These are phyloP conservation scores for Hyperoplus lanceolatus DNA, from an alignment of 2,797 vertebrate species.

Conservation along the genomic window DNA sequence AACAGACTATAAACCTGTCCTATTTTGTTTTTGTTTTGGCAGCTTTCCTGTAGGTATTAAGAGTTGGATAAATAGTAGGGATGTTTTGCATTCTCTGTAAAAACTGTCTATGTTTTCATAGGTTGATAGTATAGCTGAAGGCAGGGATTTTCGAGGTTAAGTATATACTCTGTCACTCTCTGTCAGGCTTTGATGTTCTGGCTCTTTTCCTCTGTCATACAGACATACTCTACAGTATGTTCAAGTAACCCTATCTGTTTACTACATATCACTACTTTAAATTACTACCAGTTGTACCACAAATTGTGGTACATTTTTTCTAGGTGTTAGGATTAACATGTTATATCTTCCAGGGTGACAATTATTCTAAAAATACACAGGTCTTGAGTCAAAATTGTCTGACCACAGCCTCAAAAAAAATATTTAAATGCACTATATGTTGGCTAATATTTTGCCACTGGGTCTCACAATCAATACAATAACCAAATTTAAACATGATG, in stretches of 20 bases:
- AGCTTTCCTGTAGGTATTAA: neutral
- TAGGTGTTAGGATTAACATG: constrained; percentile 4
- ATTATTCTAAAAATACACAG: neutral
- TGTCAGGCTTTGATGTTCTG: neutral
- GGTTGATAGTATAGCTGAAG: neutral
- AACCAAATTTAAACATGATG: neutral
- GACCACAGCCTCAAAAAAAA: neutral
- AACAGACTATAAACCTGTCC: constrained; percentile 18
- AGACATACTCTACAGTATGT: neutral
- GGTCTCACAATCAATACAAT: too few relatives aligned
- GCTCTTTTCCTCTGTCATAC: neutral
- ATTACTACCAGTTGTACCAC: neutral
- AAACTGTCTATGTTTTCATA: constrained; percentile 9
- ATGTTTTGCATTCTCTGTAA: constrained; percentile 12
- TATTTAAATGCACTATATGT: too few relatives aligned
- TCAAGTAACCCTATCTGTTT: neutral
- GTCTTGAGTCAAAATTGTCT: neutral
- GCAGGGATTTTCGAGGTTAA: neutral
- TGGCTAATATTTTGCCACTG: too few relatives aligned
- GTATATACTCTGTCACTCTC: neutral
- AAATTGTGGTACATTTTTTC: constrained; percentile 1
- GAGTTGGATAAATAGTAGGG: neutral
- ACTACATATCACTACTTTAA: neutral
- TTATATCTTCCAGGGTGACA: neutral
- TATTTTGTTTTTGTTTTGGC: constrained; percentile 8